Evolutionary conservation across 2,888 invertebrate species (phyloP), one percentile per base, ranked within the genome.

Genomic region (Melanostoma mellinum): DNA sequence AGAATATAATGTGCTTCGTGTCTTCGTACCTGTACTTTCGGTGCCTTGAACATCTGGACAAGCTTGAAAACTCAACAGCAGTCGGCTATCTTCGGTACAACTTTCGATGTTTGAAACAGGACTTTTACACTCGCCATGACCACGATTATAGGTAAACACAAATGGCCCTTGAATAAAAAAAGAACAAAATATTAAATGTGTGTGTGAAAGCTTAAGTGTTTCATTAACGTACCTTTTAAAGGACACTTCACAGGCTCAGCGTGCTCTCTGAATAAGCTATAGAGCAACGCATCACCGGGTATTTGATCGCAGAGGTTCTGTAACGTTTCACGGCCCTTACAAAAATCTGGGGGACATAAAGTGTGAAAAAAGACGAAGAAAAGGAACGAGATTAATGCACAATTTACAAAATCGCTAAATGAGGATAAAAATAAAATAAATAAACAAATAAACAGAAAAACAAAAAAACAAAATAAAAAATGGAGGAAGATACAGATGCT

Each of bases 51-150:
- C 95, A 91, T 98, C 97, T 10, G 97, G 97, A 90, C 98, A 98
- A 4, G 97, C 97, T 90, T 98, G 97, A 91, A 97, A 98, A 91
- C 96, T 96, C 89, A 98, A 95, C 86, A 98, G 93, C 68, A 98
- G 93, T 86, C 96, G 93, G 86, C 97, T 97, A 89, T 97, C 96
- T 90, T 98, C 97, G 0, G 98, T 98, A 91, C 98, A 98, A 88
- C 97, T 96, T 91, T 98, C 98, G 87, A 98, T 96, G 87, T 97
- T 97, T 58, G 98, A 98, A 67, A 96, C 95, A 0, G 98, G 98
- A 88, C 94, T 95, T 86, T 94, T 94, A 92, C 98, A 98, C 89
- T 97, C 97, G 30, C 97, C 97, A 88, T 97, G 96, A 3, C 97
- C 97, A 78, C 97, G 94, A 91, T 97, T 97, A 91, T 98, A 98